phyloP scores from a whole-genome alignment of 1,140 invertebrate genomes.

The Drosophila mauritiana region DNA sequence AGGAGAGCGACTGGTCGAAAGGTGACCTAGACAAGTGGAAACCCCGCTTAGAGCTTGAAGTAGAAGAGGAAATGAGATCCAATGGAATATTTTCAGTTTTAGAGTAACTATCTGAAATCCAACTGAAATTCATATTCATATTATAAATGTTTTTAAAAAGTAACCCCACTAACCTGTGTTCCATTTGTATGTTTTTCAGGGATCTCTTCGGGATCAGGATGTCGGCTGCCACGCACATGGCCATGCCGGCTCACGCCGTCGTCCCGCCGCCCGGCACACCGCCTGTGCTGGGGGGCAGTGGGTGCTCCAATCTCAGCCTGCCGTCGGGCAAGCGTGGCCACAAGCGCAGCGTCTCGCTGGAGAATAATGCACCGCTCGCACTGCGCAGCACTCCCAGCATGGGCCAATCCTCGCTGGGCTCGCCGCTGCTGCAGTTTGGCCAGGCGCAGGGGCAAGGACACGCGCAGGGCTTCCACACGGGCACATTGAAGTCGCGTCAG shows the following conservation, averaged over 20 bases:
- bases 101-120: no score
- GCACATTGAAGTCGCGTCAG: constrained; percentile 81
- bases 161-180: neutral
- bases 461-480: constrained; percentile 55
- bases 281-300: constrained; percentile 7
- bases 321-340: constrained; percentile 70
- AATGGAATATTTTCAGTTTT: no score
- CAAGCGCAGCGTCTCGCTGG: constrained; percentile 78
- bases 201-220: constrained; percentile 26
- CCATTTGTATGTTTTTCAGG: neutral
- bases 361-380: constrained; percentile 68
- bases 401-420: constrained; percentile 51
- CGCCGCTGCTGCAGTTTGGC: constrained; percentile 54
- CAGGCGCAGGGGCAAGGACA: constrained; percentile 5
- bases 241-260: constrained; percentile 61
- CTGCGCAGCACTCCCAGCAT: constrained; percentile 60
- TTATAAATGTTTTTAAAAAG: no score
- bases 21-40: constrained; percentile 6
- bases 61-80: neutral
- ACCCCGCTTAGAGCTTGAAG: neutral
- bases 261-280: constrained; percentile 26
- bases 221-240: constrained; percentile 71
- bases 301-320: constrained; percentile 11
- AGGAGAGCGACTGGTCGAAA: neutral
- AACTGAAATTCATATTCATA: no score